phyloP scores from a whole-genome alignment of 2,113 vertebrate species.

The Alectura lathami region DNA sequence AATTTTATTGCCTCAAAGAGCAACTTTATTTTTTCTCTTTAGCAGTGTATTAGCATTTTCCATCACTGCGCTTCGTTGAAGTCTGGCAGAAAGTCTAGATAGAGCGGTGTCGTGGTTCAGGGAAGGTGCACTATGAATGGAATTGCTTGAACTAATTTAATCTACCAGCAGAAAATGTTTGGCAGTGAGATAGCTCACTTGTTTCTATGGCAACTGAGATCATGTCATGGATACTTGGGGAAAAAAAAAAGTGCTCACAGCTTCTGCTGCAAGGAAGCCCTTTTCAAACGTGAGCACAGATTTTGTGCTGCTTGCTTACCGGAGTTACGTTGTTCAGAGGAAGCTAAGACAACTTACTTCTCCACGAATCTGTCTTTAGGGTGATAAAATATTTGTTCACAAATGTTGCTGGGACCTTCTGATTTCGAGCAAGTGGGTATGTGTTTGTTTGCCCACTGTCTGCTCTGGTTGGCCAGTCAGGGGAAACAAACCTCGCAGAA shows the following conservation, averaged over 20 bases:
- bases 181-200: constrained; percentile 2
- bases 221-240: not conserved
- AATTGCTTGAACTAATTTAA: not conserved
- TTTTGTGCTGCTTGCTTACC: rapidly evolving
- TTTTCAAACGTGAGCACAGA: not conserved
- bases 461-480: not conserved
- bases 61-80: not conserved
- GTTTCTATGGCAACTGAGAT: constrained; percentile 53
- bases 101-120: not conserved
- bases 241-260: not conserved
- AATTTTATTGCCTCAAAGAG: not conserved
- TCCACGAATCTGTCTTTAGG: rapidly evolving
- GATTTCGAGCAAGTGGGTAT: not conserved
- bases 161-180: not conserved
- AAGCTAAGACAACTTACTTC: not conserved
- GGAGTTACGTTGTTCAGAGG: not conserved
- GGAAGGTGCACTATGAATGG: not conserved
- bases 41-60: not conserved
- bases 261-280: not conserved
- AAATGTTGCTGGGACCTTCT: not conserved
- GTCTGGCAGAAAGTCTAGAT: not conserved
- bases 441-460: not conserved
- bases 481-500: not conserved
- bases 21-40: not conserved
- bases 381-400: not conserved